A percentile compares a stretch with the other conserved stretches of the same genome.
Conservation (phyloP, 2,113 vertebrate genomes). For the Mirounga angustirostris region DNA sequence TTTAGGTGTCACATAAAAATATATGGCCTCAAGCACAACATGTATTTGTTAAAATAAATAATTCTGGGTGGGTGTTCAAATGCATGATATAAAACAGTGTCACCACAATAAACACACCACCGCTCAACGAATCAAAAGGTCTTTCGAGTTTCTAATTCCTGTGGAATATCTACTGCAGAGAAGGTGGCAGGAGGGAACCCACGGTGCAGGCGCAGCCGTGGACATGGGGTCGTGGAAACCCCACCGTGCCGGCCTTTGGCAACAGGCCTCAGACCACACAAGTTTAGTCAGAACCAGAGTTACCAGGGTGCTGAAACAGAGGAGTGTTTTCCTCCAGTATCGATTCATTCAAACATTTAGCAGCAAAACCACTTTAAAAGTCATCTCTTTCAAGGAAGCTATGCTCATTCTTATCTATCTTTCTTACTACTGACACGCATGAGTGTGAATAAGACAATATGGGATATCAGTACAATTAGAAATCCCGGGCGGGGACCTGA, state of each 20-base stretch:
- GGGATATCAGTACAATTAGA: not conserved
- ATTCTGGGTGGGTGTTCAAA: not conserved
- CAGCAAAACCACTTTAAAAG: not conserved
- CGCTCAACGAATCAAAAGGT: constrained; percentile 13
- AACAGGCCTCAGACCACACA: constrained; percentile 16
- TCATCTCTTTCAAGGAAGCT: not conserved
- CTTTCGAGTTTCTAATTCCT: constrained; percentile 48
- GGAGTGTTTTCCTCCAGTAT: constrained; percentile 28
- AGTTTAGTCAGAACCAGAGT: constrained; percentile 44
- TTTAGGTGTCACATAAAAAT: not conserved
- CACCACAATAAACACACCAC: constrained; percentile 24
- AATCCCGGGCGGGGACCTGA: not conserved
- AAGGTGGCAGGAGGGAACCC: constrained; percentile 12
- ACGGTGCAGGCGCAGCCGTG: not conserved
- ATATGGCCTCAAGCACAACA: not conserved
- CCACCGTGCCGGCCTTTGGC: not conserved
- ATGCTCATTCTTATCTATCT: not conserved
- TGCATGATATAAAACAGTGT: constrained; percentile 20
- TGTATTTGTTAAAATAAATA: not conserved
- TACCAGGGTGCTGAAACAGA: constrained; percentile 17
- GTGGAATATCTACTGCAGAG: not conserved
- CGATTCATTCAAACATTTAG: not conserved
- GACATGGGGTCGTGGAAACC: not conserved
- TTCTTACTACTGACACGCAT: not conserved
- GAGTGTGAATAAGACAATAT: not conserved